A percentile compares a stretch with the other conserved stretches of the same genome.
phyloP scores from a whole-genome alignment of 2,113 vertebrate genomes.

The Carlito syrichta region DNA sequence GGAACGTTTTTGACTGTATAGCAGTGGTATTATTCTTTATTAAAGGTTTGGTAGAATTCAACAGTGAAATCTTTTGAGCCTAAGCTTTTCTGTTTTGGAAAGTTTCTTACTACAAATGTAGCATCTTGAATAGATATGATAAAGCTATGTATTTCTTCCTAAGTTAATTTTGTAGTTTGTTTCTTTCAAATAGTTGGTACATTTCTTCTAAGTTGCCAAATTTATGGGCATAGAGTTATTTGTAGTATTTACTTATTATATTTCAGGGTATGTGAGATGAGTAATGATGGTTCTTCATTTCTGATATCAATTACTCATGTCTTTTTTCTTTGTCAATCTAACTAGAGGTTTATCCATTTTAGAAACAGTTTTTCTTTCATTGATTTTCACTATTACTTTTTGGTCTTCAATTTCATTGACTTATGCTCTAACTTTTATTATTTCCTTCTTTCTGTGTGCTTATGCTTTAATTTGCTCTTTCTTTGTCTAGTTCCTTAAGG shows the following conservation, averaged over 20 bases:
- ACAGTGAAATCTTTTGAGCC: background rate
- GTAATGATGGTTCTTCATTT: background rate
- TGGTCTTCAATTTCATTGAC: background rate
- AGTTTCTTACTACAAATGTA: background rate
- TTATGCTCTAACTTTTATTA: background rate
- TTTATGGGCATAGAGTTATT: background rate
- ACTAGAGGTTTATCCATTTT: background rate
- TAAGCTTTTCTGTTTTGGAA: background rate
- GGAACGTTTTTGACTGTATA: background rate
- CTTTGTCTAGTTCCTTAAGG: background rate
- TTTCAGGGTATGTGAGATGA: background rate
- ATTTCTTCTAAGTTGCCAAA: background rate
- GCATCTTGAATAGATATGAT: background rate
- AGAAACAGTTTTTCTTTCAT: background rate
- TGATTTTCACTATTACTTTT: background rate
- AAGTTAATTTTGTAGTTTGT: background rate
- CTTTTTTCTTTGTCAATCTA: background rate
- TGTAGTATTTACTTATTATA: background rate
- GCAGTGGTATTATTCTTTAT: background rate
- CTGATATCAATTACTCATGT: background rate
- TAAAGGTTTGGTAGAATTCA: background rate
- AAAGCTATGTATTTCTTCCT: background rate
- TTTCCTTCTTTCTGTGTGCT: background rate
- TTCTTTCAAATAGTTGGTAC: background rate
- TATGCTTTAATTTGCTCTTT: background rate